Conservation (phyloP, 2,888 invertebrate genomes). For the Miltochrista miniata region DNA sequence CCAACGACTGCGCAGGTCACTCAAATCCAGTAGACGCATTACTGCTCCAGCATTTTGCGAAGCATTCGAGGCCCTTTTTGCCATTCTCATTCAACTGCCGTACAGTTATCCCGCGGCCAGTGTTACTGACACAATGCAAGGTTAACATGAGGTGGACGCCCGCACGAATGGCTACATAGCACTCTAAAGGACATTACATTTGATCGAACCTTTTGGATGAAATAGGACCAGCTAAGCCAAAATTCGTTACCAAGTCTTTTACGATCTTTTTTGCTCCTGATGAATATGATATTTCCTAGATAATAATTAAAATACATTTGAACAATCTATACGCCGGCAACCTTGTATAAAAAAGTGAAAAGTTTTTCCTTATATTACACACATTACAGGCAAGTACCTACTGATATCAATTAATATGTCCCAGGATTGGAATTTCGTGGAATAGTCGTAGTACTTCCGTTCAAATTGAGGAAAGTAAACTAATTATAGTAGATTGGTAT, state of each 20-base stretch:
- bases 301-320: slow-evolving; percentile 48
- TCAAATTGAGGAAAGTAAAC: not conserved
- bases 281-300: slow-evolving; percentile 49
- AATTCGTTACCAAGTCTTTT: slow-evolving; percentile 47
- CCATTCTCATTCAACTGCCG: slow-evolving; percentile 69
- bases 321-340: slow-evolving; percentile 36
- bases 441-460: not conserved
- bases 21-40: slow-evolving; percentile 22
- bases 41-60: slow-evolving; percentile 24
- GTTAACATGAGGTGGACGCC: slow-evolving; percentile 73
- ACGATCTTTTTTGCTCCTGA: slow-evolving; percentile 26
- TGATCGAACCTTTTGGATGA: slow-evolving; percentile 53
- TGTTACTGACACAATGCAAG: slow-evolving; percentile 80
- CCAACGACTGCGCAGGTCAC: slow-evolving; percentile 7
- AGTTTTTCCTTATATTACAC: slow-evolving; percentile 41
- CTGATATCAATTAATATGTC: slow-evolving; percentile 25
- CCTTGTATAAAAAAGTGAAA: slow-evolving; percentile 42
- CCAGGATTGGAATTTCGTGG: slow-evolving; percentile 18
- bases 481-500: not conserved
- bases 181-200: slow-evolving; percentile 64
- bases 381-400: slow-evolving; percentile 15
- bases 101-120: slow-evolving; percentile 71
- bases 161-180: slow-evolving; percentile 57
- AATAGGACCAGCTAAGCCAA: slow-evolving; percentile 48
- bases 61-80: slow-evolving; percentile 48